Evolutionary conservation across 1,140 invertebrate species (phyloP), one percentile per base, ranked within the genome.

Genomic region (Chironomus striatipennis): DNA sequence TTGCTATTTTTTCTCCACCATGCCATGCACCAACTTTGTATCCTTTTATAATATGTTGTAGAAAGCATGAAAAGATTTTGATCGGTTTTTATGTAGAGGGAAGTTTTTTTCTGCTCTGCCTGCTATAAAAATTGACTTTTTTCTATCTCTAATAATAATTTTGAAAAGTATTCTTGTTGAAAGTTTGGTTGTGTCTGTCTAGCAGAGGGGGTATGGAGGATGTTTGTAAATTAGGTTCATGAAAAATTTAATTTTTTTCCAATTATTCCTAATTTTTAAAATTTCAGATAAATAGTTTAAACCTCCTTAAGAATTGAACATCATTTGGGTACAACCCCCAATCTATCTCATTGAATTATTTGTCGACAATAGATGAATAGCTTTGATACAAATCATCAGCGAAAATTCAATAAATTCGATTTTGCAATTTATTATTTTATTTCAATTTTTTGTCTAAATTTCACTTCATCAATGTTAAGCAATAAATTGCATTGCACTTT

Each of bases 1-100:
- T 70, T 70, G 65, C 65, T 70, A 70, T 21, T 70, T 70, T 67
- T 57, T 57, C 47, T 57, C 47, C 47, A 15, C 47, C 47, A 57
- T 57, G 12, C 47, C 47, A 57, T 57, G 47, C 47, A 57, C 47
- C 47, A 57, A 57, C 12, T 34, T 34, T 34, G 24, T 34, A 34
- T 34, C 24, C 24, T 34, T 34, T 34, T 34, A 57, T n/a, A 57
- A 12, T 57, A 57, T 57, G 47, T 57, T 57, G n/a, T 57, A n/a
- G n/a, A 15, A 57, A 47, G 24, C 24, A 34, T 34, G 24, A 34
- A 47, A 57, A 57, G 47, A 57, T 57, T 57, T 57, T 34, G 24
- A 34, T 15, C 47, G 12, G 47, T 5, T 57, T 57, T 57, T 10
- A 57, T 57, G 47, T 5, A 15, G 12, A 34, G 24, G 24, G 24